Conservation (phyloP, 2,113 vertebrate species). For the Myotis davidii region DNA sequence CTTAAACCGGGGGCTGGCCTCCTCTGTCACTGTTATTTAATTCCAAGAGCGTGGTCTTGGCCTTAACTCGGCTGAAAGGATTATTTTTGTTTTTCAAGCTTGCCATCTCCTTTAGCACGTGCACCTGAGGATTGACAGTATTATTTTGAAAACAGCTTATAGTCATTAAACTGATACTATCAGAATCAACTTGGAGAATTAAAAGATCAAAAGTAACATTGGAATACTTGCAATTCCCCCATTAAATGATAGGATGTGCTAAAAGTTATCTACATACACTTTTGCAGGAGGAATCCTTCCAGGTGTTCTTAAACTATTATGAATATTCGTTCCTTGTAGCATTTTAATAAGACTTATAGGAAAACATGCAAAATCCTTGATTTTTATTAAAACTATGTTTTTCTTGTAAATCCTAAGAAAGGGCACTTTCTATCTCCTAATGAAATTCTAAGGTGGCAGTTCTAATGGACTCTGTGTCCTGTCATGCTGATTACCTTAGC, state of each 20-base stretch:
- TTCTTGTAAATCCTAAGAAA: conserved; percentile 79
- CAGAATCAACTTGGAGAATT: conserved; percentile 51
- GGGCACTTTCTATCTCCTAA: conserved; percentile 76
- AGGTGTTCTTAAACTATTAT: conserved; percentile 67
- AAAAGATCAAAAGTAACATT: conserved; percentile 53
- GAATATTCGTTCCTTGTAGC: conserved; percentile 74
- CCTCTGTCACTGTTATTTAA: neutral
- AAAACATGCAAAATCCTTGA: conserved; percentile 74
- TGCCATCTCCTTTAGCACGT: neutral
- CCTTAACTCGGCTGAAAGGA: neutral
- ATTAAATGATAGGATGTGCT: conserved; percentile 41
- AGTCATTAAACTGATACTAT: conserved; percentile 31
- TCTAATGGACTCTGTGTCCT: conserved; percentile 68
- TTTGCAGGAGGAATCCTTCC: conserved; percentile 70
- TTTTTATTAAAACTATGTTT: conserved; percentile 77
- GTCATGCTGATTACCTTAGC: conserved; percentile 74
- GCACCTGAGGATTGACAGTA: neutral
- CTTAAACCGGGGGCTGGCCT: neutral
- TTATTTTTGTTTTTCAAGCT: conserved; percentile 36
- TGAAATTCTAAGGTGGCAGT: conserved; percentile 71
- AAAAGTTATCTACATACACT: conserved; percentile 65
- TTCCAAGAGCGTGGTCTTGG: neutral
- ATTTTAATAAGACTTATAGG: conserved; percentile 76
- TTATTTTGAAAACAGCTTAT: conserved; percentile 45
- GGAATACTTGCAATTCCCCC: conserved; percentile 35